Conservation (phyloP, 1,140 invertebrate genomes). For the Aphis gossypii region DNA sequence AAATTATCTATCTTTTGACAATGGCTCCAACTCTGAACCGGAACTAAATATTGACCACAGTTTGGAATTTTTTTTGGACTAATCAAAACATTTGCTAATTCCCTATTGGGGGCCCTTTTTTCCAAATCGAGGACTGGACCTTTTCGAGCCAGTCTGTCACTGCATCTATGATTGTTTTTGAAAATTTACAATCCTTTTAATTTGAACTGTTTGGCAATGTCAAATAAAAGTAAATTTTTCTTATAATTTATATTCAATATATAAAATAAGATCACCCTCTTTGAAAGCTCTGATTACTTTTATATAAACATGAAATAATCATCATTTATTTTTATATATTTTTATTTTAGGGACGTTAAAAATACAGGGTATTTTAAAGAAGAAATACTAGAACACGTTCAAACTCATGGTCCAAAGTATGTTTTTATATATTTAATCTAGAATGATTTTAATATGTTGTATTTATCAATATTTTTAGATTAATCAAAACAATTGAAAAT, state of each 20-base stretch:
- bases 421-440: background rate
- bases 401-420: conserved; percentile 43
- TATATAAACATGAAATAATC: background rate
- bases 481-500: conserved; percentile 50
- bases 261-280: background rate
- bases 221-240: no score
- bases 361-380: conserved; percentile 41
- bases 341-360: background rate
- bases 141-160: no score
- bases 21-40: no score
- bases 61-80: no score
- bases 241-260: background rate
- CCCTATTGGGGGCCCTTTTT: no score
- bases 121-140: no score
- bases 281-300: background rate
- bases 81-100: no score
- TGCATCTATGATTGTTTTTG: background rate
- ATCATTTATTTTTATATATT: background rate
- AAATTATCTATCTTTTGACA: no score
- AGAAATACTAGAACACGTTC: conserved; percentile 42
- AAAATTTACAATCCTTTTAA: background rate
- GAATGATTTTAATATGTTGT: background rate
- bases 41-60: no score
- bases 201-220: no score
- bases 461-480: conserved; percentile 16